Base-by-base conservation (phyloP, 2,888 invertebrate species). In the Drosophila lacicola region DNA sequence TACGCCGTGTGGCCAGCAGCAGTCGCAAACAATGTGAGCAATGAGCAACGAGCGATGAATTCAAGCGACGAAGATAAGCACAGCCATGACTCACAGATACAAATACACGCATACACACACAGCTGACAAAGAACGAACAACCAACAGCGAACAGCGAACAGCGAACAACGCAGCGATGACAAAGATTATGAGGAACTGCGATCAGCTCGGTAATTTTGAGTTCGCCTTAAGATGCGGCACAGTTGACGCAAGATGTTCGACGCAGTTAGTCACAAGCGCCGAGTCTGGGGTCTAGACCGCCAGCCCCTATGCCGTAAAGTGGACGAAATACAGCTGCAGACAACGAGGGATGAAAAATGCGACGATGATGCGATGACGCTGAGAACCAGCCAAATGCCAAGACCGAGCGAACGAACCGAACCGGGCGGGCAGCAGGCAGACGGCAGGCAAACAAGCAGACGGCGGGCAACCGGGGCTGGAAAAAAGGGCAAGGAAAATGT, bases 401-500 rank as follows among this genome's bases (percentile, higher is more conserved):
- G 45, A 21, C 56, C 37, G 29, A 63, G 64, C 56, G 67, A 50
- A 61, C 36, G 41, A 49, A 47, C 49, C 39, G 41, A 57, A 51
- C 39, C 50, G 47, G 56, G 17, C 56, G 36, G 42, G 8, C 46
- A 3, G 13, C 55, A 45, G 58, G 41, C 58, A 63, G 63, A 50
- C 61, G 55, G 65, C 68, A 46, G 68, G 63, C 83, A 80, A 74
- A 69, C 76, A 67, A 61, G 50, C 80, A 80, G 71, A 68, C 64
- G 33, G 41, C 47, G 44, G 21, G 53, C 53, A 58, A 58, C 21
- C 51, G 63, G 72, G 69, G 62, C 74, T 58, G 51, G 70, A 45
- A 56, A 79, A 74, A 82, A 82, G 87, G 80, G 80, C 80, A 80
- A 80, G 83, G 81, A 88, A 89, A 88, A 86, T 84, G 87, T 72